These are phyloP conservation scores for Chlorops oryzae DNA, from an alignment of 1,140 invertebrate species.

Conservation along the genomic window DNA sequence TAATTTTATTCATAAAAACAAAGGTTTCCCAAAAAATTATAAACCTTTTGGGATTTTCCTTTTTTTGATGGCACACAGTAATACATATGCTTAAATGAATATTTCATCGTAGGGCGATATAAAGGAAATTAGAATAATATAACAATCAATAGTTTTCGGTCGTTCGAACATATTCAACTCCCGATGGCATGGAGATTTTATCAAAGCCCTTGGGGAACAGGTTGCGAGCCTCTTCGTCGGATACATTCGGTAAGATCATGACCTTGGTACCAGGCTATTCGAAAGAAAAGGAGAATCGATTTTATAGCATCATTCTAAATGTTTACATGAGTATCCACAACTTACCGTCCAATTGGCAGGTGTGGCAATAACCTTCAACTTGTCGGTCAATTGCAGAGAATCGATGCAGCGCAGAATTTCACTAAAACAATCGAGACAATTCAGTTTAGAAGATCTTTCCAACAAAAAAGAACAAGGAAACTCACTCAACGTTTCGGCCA, in stretches of 20 bases:
- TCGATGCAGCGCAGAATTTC: constrained; percentile 86
- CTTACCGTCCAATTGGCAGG: constrained; percentile 82
- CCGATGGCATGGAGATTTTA: constrained; percentile 67
- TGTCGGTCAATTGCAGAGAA: constrained; percentile 76
- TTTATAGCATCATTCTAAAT: too few species aligned
- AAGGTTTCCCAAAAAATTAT: constrained; percentile 2
- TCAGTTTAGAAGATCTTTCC: background rate
- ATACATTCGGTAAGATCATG: constrained; percentile 73
- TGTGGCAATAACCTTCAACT: constrained; percentile 66
- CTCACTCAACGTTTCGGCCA: constrained; percentile 86
- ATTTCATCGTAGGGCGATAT: background rate
- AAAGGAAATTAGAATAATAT: background rate
- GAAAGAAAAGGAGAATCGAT: too few species aligned
- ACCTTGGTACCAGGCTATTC: constrained; percentile 68
- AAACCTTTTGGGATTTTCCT: background rate
- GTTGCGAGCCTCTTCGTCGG: constrained; percentile 61
- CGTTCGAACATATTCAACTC: constrained; percentile 71
- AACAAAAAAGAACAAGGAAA: constrained; percentile 23
- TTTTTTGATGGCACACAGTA: constrained; percentile 16
- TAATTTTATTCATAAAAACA: too few species aligned
- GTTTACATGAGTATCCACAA: constrained; percentile 24
- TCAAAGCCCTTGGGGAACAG: constrained; percentile 70
- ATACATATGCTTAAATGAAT: too few species aligned
- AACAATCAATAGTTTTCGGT: constrained; percentile 59
- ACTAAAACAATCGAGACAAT: constrained; percentile 54